Evolutionary conservation across 2,113 vertebrate genomes (phyloP), one percentile per base, ranked within the genome.

Genomic region (Salvelinus sp.): DNA sequence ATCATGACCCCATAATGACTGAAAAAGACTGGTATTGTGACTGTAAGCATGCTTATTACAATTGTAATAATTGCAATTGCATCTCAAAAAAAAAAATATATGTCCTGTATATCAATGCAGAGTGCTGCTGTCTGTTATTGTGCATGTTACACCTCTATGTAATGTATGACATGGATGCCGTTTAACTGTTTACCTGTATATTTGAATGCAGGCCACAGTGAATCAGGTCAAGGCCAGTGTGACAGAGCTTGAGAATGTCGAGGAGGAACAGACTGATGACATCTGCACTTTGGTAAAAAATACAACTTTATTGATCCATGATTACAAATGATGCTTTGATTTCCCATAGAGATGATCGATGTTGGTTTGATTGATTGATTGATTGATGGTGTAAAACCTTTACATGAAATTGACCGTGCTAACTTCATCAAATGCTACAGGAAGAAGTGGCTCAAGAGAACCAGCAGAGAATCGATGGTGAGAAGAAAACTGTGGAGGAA

Each of bases 391-490:
- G 13, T 4, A 30, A 30, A 30, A 30, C 28, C 28, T 30, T 30
- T 30, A 30, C 28, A 30, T 28, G 3, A 28, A 4, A 4, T 30
- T 30, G 28, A 30, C 28, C 28, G 28, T 30, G 28, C 28, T 38
- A 38, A 38, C 33, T 64, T 9, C 10, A 54, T 16, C 66, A 60
- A 58, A 5, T 23, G 58, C 82, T 72, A 75, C 78, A 96, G 95
- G 92, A 95, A 91, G 93, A 94, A 3, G 95, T 95, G 85, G 88
- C 85, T 38, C 79, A 93, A 72, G 94, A 95, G 82, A 95, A 92
- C 83, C 89, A 89, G 79, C 30, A 38, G 20, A 95, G 92, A 79
- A 95, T 95, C 81, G 92, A 95, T 77, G 78, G 74, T 67, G 92
- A 93, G 68, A 92, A 84, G 82, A 72, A 84, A 79, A 87, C 88